Conservation (phyloP, 2,113 vertebrate genomes). For the Carassius gibelio region DNA sequence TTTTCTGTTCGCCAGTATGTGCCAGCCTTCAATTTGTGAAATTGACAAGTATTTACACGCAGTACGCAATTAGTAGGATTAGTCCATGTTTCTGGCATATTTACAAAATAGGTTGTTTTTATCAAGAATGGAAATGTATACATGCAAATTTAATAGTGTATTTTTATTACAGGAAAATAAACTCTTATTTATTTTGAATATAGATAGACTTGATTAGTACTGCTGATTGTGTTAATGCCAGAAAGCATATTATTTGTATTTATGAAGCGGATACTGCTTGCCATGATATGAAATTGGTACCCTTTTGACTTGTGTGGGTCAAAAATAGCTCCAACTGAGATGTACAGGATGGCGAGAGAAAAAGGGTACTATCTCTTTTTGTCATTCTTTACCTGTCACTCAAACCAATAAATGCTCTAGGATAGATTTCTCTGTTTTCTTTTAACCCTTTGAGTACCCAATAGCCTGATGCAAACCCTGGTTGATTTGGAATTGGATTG, state of each 20-base stretch:
- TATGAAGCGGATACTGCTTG: conserved; percentile 60
- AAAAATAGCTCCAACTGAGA: conserved; percentile 58
- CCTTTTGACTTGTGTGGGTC: conserved; percentile 49
- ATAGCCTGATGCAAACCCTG: conserved; percentile 58
- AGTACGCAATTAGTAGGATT: conserved; percentile 46
- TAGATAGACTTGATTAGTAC: conserved; percentile 60
- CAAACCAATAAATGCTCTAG: conserved; percentile 60
- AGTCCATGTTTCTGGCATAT: conserved; percentile 69
- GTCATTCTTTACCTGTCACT: conserved; percentile 69
- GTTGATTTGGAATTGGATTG: not conserved
- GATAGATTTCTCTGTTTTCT: conserved; percentile 68
- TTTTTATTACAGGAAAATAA: conserved; percentile 77
- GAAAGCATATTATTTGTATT: conserved; percentile 64
- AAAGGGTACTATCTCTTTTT: conserved; percentile 90
- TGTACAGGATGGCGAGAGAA: conserved; percentile 64
- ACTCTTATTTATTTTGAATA: conserved; percentile 70
- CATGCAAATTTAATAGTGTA: conserved; percentile 75
- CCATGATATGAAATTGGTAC: conserved; percentile 47
- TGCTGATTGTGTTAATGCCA: conserved; percentile 63
- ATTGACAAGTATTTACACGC: conserved; percentile 77
- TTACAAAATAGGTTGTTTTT: conserved; percentile 70
- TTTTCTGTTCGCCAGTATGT: conserved; percentile 72
- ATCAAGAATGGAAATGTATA: conserved; percentile 63
- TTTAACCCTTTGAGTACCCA: conserved; percentile 86
- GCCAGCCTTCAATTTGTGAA: conserved; percentile 81